These are phyloP conservation scores for Drusus annulatus DNA, from an alignment of 1,140 invertebrate species.

Conservation along the genomic window DNA sequence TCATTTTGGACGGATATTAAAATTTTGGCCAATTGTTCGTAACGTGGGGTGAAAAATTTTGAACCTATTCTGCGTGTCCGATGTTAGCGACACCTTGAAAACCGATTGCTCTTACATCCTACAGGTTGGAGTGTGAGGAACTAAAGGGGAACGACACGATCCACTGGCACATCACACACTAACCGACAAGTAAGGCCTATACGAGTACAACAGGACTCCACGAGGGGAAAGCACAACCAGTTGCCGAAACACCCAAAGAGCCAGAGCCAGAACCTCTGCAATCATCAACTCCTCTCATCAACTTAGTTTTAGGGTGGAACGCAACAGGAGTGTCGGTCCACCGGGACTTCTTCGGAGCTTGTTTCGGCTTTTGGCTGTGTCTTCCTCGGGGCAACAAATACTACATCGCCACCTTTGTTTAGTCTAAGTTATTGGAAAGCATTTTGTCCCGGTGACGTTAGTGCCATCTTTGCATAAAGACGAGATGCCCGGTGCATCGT, in stretches of 20 bases:
- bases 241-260: not conserved
- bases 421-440: constrained; percentile 20
- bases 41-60: constrained; percentile 54
- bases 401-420: constrained; percentile 38
- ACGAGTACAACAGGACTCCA: constrained; percentile 22
- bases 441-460: constrained; percentile 27
- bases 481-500: constrained; percentile 6
- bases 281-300: too few species aligned
- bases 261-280: too few species aligned
- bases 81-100: constrained; percentile 55
- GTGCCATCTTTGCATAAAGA: too few species aligned
- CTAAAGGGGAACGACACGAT: constrained; percentile 58
- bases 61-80: constrained; percentile 59
- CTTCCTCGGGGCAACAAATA: constrained; percentile 34
- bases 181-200: constrained; percentile 46
- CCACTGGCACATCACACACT: constrained; percentile 58
- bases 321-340: too few species aligned
- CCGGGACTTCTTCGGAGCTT: too few species aligned
- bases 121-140: constrained; percentile 57
- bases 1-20: constrained; percentile 41
- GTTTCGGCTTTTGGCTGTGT: constrained; percentile 10
- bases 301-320: too few species aligned
- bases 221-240: constrained; percentile 25
- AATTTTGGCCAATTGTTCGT: constrained; percentile 55
- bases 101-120: constrained; percentile 58